phyloP scores from a whole-genome alignment of 1,140 invertebrate species.

The Megathymus violae region DNA sequence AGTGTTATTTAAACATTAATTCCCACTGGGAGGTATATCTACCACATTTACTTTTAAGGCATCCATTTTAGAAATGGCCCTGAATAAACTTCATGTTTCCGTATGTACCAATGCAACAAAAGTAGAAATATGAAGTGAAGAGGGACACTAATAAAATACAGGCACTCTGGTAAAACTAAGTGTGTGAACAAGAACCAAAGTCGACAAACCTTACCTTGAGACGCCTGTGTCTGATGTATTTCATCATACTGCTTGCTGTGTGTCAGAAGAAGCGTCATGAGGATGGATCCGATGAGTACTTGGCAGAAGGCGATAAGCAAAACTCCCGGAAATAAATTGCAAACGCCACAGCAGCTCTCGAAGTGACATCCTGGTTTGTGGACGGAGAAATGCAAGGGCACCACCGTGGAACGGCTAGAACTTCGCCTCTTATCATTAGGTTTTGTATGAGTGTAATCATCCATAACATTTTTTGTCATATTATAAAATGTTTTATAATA shows the following conservation, averaged over 20 bases:
- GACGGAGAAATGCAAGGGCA: constrained; percentile 64
- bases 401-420: constrained; percentile 39
- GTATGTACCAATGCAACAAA: too few species aligned
- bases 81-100: too few species aligned
- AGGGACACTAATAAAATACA: too few species aligned
- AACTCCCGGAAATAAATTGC: constrained; percentile 74
- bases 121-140: too few species aligned
- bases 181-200: constrained; percentile 15
- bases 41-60: too few species aligned
- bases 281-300: constrained; percentile 63
- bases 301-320: constrained; percentile 69
- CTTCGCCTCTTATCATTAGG: constrained; percentile 53
- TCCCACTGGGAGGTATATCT: too few species aligned
- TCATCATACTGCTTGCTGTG: constrained; percentile 69
- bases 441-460: constrained; percentile 52
- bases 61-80: too few species aligned
- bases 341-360: constrained; percentile 74
- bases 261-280: constrained; percentile 64
- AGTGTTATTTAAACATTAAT: too few species aligned
- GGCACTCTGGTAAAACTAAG: constrained; percentile 2
- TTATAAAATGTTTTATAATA: too few species aligned
- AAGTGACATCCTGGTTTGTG: constrained; percentile 73
- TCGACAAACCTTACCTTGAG: constrained; percentile 59
- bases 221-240: constrained; percentile 59
- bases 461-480: constrained; percentile 57